phyloP scores from a whole-genome alignment of 2,888 invertebrate genomes.

The Xanthorhoe designata region DNA sequence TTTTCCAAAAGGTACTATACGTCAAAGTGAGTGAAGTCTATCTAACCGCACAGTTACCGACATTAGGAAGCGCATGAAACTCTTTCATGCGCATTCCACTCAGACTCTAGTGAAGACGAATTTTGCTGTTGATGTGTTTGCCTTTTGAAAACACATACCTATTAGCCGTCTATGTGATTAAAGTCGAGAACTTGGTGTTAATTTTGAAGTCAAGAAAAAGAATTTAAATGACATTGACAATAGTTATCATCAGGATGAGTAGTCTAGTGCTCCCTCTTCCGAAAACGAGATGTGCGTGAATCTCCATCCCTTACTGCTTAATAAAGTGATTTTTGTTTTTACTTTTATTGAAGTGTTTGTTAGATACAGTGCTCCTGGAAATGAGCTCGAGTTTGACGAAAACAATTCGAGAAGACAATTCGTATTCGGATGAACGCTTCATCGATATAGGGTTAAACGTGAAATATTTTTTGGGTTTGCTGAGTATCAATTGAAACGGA shows the following conservation, averaged over 20 bases:
- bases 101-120: slow-evolving; percentile 7
- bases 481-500: not conserved
- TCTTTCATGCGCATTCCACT: not conserved
- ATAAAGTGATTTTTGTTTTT: not conserved
- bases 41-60: not conserved
- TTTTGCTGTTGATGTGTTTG: not conserved
- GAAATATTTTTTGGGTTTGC: not conserved
- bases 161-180: not conserved
- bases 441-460: not conserved
- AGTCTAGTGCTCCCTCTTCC: not conserved
- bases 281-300: not conserved
- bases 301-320: not conserved
- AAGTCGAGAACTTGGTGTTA: too few relatives aligned
- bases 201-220: not conserved
- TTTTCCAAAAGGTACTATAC: not conserved
- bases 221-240: too few relatives aligned
- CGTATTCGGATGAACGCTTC: not conserved
- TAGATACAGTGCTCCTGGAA: not conserved
- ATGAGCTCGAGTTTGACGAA: not conserved
- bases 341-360: not conserved
- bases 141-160: not conserved
- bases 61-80: not conserved
- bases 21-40: not conserved
- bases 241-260: not conserved
- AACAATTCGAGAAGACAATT: slow-evolving; percentile 1